A percentile compares a stretch with the other conserved stretches of the same genome.
phyloP scores from a whole-genome alignment of 2,888 invertebrate species.

The Bellardia pandia region DNA sequence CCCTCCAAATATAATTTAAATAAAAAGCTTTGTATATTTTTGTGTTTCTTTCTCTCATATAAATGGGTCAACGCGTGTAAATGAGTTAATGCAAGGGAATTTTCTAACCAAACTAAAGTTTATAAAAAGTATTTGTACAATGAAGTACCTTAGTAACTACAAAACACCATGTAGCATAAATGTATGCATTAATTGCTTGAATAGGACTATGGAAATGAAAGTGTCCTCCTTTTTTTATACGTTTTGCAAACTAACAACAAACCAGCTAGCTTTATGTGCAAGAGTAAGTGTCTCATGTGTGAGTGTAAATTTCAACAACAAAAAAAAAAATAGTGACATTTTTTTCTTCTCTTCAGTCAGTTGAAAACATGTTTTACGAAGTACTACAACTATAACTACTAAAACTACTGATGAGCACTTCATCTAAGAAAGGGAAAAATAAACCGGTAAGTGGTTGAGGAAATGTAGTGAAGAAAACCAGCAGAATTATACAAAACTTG shows the following conservation, averaged over 20 bases:
- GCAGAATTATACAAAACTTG: not conserved
- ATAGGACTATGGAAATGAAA: slow-evolving; percentile 30
- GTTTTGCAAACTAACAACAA: not conserved
- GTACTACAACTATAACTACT: not conserved
- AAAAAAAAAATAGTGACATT: not conserved
- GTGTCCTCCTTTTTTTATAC: slow-evolving; percentile 31
- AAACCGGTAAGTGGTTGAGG: not conserved
- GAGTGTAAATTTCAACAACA: not conserved
- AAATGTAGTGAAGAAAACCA: not conserved
- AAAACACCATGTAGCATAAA: slow-evolving; percentile 16
- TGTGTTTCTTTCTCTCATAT: slow-evolving; percentile 2
- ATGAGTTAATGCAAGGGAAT: slow-evolving; percentile 61
- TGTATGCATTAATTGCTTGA: slow-evolving; percentile 46
- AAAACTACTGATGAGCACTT: not conserved
- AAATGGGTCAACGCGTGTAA: slow-evolving; percentile 71
- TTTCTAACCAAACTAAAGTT: not conserved
- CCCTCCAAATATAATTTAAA: slow-evolving; percentile 25
- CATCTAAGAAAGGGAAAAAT: not conserved
- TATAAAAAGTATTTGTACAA: slow-evolving; percentile 8
- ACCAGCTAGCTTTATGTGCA: not conserved
- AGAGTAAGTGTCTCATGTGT: not conserved
- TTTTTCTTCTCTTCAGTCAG: not conserved
- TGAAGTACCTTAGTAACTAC: not conserved
- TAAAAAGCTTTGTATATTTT: slow-evolving; percentile 35
- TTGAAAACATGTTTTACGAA: not conserved